Evolutionary conservation across 1,140 invertebrate species (phyloP).

Genomic region (Episyrphus balteatus): DNA sequence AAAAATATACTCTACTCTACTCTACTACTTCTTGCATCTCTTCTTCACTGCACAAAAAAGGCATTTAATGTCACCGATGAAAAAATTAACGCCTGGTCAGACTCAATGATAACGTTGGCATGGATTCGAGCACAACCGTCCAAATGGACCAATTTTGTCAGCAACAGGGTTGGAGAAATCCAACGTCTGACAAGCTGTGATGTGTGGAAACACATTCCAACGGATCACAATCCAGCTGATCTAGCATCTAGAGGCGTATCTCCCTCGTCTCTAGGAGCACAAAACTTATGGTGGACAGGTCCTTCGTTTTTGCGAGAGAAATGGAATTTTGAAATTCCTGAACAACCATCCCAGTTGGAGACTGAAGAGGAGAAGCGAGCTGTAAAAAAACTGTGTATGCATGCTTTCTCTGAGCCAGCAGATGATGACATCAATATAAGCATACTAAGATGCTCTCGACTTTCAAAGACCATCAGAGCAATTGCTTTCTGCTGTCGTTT

Average conservation of each 20-base stretch:
- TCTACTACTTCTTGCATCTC: neutral
- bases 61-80: neutral
- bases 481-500: no score
- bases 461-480: no score
- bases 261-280: conserved; percentile 2
- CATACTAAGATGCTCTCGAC: no score
- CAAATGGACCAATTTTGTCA: neutral
- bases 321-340: neutral
- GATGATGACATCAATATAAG: no score
- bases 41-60: neutral
- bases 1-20: neutral
- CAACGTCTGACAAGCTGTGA: neutral
- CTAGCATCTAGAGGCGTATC: neutral
- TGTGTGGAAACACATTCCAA: conserved; percentile 3
- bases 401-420: no score
- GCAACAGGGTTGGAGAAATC: neutral
- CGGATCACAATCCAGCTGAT: no score
- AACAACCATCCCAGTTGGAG: neutral
- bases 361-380: neutral
- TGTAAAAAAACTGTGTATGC: neutral
- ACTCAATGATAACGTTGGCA: neutral
- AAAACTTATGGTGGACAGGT: neutral
- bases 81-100: neutral
- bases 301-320: neutral
- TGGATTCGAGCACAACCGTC: neutral